phyloP scores from a whole-genome alignment of 2,113 vertebrate genomes.

The Cygnus atratus region DNA sequence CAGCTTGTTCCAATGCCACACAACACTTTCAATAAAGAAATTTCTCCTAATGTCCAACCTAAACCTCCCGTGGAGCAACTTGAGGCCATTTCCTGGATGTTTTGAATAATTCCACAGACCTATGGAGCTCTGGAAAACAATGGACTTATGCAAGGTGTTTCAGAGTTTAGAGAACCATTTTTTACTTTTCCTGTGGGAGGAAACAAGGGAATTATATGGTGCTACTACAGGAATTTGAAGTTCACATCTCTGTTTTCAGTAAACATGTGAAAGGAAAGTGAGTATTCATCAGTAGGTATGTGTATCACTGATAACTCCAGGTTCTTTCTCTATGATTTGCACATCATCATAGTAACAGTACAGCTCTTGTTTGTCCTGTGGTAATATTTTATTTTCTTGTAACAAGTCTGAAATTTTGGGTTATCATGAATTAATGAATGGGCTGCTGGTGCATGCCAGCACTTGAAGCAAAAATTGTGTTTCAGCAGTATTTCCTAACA shows the following conservation, averaged over 20 bases:
- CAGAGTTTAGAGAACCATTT: not conserved
- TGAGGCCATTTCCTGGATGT: not conserved
- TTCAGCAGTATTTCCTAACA: not conserved
- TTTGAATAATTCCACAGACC: not conserved
- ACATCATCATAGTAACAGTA: not conserved
- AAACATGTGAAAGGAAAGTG: not conserved
- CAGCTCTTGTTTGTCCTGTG: not conserved
- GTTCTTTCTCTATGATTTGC: not conserved
- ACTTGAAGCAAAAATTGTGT: not conserved
- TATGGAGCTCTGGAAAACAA: not conserved
- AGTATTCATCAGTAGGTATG: not conserved
- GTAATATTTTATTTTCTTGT: not conserved
- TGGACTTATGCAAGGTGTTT: not conserved
- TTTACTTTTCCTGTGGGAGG: not conserved
- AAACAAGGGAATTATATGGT: not conserved
- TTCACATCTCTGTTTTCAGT: not conserved
- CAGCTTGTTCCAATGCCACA: no score
- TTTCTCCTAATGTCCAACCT: no score
- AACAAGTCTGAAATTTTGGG: not conserved
- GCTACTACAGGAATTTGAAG: not conserved
- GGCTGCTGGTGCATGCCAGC: not conserved
- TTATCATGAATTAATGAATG: not conserved
- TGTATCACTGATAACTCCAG: not conserved
- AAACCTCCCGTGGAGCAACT: no score
- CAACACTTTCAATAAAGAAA: no score